These are phyloP conservation scores for Mythimna vitellina DNA, from an alignment of 2,888 invertebrate species.

Conservation along the genomic window DNA sequence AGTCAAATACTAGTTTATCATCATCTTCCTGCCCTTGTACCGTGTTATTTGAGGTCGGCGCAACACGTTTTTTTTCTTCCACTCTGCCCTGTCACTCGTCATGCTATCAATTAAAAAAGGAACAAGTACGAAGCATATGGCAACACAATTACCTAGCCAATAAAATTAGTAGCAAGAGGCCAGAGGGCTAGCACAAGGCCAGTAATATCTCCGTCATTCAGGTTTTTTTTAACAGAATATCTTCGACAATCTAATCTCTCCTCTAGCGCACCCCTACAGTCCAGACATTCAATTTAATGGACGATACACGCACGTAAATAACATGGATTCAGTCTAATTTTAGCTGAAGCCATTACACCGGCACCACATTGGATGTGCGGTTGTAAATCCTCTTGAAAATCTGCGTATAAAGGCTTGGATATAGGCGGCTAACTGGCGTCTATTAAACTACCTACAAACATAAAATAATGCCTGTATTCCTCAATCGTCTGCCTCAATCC, in stretches of 20 bases:
- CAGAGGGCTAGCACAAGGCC: neutral
- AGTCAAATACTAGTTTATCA: too few species aligned
- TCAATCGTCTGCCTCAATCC: too few species aligned
- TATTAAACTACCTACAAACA: neutral
- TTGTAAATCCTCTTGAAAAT: slow-evolving; percentile 46
- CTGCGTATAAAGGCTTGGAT: neutral
- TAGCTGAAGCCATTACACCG: slow-evolving; percentile 41
- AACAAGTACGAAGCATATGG: too few species aligned
- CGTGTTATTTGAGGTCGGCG: too few species aligned
- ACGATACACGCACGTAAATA: slow-evolving; percentile 20
- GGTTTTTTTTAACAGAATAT: neutral
- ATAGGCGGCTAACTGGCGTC: neutral
- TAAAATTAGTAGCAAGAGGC: neutral
- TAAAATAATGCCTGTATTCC: neutral
- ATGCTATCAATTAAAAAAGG: too few species aligned
- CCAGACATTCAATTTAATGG: slow-evolving; percentile 33
- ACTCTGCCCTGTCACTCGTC: too few species aligned
- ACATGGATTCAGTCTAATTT: slow-evolving; percentile 31
- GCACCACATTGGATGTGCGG: slow-evolving; percentile 19
- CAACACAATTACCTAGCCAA: too few species aligned
- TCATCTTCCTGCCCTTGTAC: too few species aligned
- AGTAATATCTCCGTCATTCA: too few species aligned
- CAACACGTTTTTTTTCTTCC: too few species aligned
- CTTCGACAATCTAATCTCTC: neutral
- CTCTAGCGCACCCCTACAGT: neutral